phyloP scores from a whole-genome alignment of 1,140 invertebrate species.

The Bombyx mandarina region DNA sequence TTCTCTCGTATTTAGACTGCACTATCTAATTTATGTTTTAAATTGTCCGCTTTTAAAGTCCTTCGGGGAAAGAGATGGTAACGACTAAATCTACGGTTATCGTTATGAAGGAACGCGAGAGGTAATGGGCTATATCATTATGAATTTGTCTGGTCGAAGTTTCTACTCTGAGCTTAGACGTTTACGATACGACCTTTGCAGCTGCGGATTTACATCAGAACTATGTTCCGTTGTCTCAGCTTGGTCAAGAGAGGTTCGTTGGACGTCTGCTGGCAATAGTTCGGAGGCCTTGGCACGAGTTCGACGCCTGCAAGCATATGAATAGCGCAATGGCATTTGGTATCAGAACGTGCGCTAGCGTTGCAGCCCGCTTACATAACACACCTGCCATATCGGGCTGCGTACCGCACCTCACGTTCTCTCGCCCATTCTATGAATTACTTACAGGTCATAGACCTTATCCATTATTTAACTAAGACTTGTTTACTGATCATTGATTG shows the following conservation, averaged over 20 bases:
- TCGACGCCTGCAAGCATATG: conserved; percentile 36
- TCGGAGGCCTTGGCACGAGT: conserved; percentile 46
- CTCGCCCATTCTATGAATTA: conserved; percentile 67
- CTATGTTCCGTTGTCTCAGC: conserved; percentile 11
- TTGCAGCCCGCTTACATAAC: conserved; percentile 57
- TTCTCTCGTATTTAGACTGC: conserved; percentile 62
- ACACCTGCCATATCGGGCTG: conserved; percentile 65
- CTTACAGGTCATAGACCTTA: conserved; percentile 66
- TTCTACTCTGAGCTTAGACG: not conserved
- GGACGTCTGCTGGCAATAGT: conserved; percentile 41
- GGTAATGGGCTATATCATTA: conserved; percentile 54
- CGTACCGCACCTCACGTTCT: conserved; percentile 53
- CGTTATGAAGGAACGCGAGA: conserved; percentile 30
- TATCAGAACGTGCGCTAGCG: conserved; percentile 45
- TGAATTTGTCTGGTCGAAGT: conserved; percentile 47
- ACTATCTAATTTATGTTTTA: conserved; percentile 67
- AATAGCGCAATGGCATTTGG: conserved; percentile 56
- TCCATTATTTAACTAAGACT: conserved; percentile 42
- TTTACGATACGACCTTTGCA: conserved; percentile 5
- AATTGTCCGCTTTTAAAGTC: conserved; percentile 49
- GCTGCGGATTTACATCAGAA: not conserved
- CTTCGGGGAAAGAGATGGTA: conserved; percentile 25
- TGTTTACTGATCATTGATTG: conserved; percentile 13
- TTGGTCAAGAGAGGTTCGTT: conserved; percentile 26
- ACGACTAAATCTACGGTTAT: conserved; percentile 44